These are phyloP conservation scores for Globodera ellingtonae DNA, from an alignment of 1,140 invertebrate genomes.

Conservation along the genomic window DNA sequence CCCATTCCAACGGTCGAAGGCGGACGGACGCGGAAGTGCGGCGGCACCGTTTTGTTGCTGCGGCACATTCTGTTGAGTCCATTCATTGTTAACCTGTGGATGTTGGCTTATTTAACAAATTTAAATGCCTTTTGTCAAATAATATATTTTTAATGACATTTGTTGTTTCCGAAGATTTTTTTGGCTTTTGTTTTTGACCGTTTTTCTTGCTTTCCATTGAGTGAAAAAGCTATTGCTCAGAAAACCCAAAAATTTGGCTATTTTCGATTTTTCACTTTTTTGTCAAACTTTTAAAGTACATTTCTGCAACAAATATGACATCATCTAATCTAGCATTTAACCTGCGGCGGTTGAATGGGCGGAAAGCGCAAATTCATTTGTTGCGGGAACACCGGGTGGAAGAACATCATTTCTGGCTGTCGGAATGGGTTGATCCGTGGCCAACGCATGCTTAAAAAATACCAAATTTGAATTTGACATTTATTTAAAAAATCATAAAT, in stretches of 20 bases:
- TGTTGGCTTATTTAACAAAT: not conserved
- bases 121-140: not conserved
- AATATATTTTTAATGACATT: too few relatives aligned
- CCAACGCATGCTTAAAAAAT: constrained; percentile 31
- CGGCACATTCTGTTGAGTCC: constrained; percentile 18
- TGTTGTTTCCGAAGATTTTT: not conserved
- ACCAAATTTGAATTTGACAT: too few relatives aligned
- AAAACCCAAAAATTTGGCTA: too few relatives aligned
- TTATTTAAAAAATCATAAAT: too few relatives aligned
- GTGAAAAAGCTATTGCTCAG: not conserved
- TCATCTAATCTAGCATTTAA: not conserved
- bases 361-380: constrained; percentile 31
- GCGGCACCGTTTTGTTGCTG: not conserved
- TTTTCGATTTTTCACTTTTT: too few relatives aligned
- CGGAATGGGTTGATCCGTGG: constrained; percentile 28
- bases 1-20: constrained; percentile 27
- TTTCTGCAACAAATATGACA: too few relatives aligned
- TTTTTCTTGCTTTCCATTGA: too few relatives aligned
- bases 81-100: constrained; percentile 2
- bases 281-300: too few relatives aligned
- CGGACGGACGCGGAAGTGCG: constrained; percentile 22
- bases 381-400: constrained; percentile 26
- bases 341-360: constrained; percentile 14
- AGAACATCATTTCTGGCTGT: constrained; percentile 27
- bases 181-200: not conserved